Percentiles rank a stretch among this genome's conserved stretches.
Conservation (phyloP, 2,113 vertebrate species). For the Echinops telfairi region DNA sequence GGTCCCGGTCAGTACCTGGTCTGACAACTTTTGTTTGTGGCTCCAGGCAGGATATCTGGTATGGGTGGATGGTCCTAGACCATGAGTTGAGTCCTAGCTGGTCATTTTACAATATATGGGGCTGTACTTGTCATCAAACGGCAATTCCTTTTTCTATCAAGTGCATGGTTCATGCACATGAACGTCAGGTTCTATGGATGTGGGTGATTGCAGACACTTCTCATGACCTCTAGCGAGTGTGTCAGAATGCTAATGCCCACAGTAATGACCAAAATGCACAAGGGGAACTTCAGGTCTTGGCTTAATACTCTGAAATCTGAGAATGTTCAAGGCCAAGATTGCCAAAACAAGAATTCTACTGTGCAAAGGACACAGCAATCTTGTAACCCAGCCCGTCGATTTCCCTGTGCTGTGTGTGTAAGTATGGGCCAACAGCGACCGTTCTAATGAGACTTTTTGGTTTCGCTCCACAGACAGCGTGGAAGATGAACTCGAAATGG, state of each 20-base stretch:
- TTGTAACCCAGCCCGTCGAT: rapidly evolving
- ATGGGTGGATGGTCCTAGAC: background rate
- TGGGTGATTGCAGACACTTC: background rate
- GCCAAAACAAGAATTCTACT: background rate
- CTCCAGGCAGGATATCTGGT: no score
- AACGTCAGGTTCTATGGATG: background rate
- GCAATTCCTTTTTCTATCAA: background rate
- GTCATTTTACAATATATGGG: background rate
- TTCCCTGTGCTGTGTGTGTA: background rate
- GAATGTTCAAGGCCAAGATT: background rate
- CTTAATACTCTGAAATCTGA: background rate
- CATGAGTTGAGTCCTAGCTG: background rate
- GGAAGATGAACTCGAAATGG: conserved; percentile 98
- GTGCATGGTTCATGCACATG: background rate
- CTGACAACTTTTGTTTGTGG: background rate
- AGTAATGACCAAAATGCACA: background rate
- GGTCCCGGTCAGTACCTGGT: background rate
- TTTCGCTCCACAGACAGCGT: conserved; percentile 93
- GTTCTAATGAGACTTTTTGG: conserved; percentile 67
- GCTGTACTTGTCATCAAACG: background rate
- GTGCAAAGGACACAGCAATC: background rate
- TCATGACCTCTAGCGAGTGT: background rate
- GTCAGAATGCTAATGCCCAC: background rate
- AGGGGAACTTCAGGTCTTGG: background rate
- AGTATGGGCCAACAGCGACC: rapidly evolving